Conservation (phyloP, 2,797 vertebrate genomes). For the Podarcis siculus region DNA sequence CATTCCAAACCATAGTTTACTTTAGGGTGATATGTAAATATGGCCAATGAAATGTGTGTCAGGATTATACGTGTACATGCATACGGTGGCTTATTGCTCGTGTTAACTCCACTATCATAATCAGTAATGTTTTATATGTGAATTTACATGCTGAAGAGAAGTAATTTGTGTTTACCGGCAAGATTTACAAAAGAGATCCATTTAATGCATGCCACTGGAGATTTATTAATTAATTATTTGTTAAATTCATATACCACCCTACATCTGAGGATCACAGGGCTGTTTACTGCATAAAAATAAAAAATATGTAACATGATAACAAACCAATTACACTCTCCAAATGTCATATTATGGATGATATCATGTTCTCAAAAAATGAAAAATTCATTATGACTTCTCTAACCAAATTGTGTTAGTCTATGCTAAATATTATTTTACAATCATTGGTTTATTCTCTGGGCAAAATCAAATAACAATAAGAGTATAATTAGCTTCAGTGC, state of each 20-base stretch:
- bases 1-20: neutral
- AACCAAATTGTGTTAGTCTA: slow-evolving; percentile 42
- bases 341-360: slow-evolving; percentile 66
- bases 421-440: slow-evolving; percentile 65
- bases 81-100: slow-evolving; percentile 66
- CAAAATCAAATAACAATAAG: neutral
- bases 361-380: slow-evolving; percentile 63
- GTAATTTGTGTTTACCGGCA: slow-evolving; percentile 72
- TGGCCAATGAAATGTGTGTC: neutral
- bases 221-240: neutral
- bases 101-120: slow-evolving; percentile 71
- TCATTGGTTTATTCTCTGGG: neutral
- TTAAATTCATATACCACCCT: no score
- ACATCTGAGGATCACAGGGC: no score
- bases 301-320: no score
- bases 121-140: slow-evolving; percentile 76
- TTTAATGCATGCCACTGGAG: slow-evolving; percentile 76
- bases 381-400: slow-evolving; percentile 47
- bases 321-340: slow-evolving; percentile 68
- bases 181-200: slow-evolving; percentile 70
- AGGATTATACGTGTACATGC: slow-evolving; percentile 47
- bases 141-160: slow-evolving; percentile 63
- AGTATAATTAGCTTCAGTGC: neutral
- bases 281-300: no score
- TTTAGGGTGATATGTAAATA: neutral